Percentiles rank a stretch among this genome's conserved stretches.
Evolutionary conservation across 2,113 vertebrate species (phyloP).

Genomic region (Nothoprocta perdicaria): DNA sequence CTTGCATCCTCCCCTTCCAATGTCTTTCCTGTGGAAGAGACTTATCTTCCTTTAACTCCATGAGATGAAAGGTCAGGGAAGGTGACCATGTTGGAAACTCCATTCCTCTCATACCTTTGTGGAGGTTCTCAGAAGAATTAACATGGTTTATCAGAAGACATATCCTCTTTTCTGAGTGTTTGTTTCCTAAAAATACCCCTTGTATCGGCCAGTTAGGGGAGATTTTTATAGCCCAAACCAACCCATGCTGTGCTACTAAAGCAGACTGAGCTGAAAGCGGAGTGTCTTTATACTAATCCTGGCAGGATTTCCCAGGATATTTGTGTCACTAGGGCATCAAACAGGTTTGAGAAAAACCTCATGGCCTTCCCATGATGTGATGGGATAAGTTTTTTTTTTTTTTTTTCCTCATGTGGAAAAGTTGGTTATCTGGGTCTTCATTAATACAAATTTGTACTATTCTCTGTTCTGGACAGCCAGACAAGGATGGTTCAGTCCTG

Average conservation of each 20-base stretch:
- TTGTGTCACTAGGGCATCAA: neutral
- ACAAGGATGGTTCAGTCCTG: neutral
- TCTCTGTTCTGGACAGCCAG: neutral
- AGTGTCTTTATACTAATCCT: neutral
- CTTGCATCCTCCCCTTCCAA: neutral
- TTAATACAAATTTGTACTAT: neutral
- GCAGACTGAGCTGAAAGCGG: neutral
- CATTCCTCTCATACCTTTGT: neutral
- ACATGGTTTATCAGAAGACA: neutral
- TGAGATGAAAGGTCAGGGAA: neutral
- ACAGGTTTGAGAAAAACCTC: neutral
- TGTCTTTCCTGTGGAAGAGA: neutral
- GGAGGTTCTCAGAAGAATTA: neutral
- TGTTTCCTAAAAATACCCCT: neutral
- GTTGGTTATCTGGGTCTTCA: neutral
- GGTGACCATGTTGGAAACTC: neutral
- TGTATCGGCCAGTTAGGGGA: neutral
- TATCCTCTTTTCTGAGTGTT: neutral
- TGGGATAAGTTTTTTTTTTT: neutral
- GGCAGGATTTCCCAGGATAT: neutral
- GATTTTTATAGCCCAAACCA: neutral
- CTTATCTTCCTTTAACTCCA: neutral
- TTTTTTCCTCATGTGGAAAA: neutral
- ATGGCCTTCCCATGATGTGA: neutral
- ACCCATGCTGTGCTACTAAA: no score